Conservation (phyloP, 2,797 vertebrate genomes). For the Dendrocincla tyrannina region DNA sequence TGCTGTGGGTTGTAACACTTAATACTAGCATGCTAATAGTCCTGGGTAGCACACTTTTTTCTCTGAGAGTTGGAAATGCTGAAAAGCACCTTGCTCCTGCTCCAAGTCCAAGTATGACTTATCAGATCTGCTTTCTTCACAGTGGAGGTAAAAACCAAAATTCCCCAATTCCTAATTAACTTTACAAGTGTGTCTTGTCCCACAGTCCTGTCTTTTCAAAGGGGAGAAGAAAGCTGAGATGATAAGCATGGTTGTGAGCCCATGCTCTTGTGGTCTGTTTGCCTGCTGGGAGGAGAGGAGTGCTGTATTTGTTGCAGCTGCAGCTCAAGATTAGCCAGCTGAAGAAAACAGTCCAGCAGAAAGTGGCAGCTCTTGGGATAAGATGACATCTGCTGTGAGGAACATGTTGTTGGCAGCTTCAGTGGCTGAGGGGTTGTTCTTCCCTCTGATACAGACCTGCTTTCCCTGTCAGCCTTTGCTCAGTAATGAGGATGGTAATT, state of each 20-base stretch:
- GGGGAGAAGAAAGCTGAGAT: background rate
- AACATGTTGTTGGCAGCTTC: background rate
- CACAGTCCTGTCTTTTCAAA: background rate
- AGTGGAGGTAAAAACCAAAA: background rate
- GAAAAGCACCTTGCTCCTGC: background rate
- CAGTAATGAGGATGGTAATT: background rate
- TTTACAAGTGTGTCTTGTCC: background rate
- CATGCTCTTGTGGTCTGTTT: background rate
- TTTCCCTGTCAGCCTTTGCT: background rate
- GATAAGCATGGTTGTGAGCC: background rate
- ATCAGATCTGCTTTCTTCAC: background rate
- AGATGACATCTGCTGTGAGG: background rate
- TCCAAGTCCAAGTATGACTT: background rate
- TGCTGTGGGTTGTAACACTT: background rate
- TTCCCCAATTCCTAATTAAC: constrained; percentile 3
- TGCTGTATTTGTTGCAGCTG: background rate
- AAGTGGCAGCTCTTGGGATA: background rate
- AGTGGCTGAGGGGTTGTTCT: background rate
- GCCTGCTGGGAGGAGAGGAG: background rate
- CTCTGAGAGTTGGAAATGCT: background rate
- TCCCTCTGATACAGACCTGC: background rate
- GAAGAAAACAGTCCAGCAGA: too few species aligned
- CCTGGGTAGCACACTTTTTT: background rate
- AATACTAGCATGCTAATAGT: background rate
- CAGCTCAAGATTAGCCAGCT: background rate